Evolutionary conservation across 2,797 vertebrate species (phyloP).

Genomic region (Manis crassicaudata): DNA sequence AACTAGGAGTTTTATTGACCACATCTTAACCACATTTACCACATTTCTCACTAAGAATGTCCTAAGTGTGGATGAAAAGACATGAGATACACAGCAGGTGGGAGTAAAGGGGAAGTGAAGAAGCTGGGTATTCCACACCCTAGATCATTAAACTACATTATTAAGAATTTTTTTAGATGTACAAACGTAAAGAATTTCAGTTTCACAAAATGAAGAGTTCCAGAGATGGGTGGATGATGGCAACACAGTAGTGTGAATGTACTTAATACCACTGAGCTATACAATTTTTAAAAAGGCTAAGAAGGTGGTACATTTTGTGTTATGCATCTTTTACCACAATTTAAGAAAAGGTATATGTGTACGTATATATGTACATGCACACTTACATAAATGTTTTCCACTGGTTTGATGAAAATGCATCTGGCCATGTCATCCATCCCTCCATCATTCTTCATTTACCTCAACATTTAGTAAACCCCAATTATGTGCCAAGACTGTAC

Average conservation of each 20-base stretch:
- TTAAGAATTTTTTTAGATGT: not conserved
- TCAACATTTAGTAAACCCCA: not conserved
- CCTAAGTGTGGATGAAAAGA: not conserved
- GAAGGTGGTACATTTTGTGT: not conserved
- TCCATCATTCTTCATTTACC: not conserved
- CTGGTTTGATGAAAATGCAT: not conserved
- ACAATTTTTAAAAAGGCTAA: not conserved
- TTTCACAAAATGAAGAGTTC: not conserved
- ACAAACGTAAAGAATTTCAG: not conserved
- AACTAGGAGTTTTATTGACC: conserved; percentile 27
- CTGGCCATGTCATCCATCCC: not conserved
- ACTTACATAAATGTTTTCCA: not conserved
- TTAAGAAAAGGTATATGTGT: not conserved
- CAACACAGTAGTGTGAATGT: no score
- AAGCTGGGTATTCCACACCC: not conserved
- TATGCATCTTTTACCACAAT: not conserved
- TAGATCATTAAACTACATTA: not conserved
- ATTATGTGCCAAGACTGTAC: not conserved
- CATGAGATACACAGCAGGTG: not conserved
- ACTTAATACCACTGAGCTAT: not conserved
- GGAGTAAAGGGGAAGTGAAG: conserved; percentile 38
- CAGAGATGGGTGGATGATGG: not conserved
- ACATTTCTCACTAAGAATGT: not conserved
- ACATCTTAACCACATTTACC: conserved; percentile 41
- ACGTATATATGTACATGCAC: not conserved